A percentile compares a stretch with the other conserved stretches of the same genome.
phyloP scores from a whole-genome alignment of 2,888 invertebrate genomes.

The Automeris io region DNA sequence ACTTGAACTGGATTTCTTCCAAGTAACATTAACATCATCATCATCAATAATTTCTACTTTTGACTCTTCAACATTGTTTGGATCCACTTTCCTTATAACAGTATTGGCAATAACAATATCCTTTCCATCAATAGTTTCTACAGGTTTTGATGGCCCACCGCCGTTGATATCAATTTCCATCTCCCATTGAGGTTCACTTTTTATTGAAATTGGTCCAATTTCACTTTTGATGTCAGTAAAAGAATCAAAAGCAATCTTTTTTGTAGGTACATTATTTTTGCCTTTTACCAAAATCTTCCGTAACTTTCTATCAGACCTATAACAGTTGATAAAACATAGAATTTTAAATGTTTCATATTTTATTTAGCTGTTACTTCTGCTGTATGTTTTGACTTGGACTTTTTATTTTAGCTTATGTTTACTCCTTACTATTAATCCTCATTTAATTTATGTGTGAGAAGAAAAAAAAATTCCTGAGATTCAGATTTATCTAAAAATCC shows the following conservation, averaged over 20 bases:
- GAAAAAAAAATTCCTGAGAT: too few species aligned
- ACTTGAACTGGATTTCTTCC: constrained; percentile 32
- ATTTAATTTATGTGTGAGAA: too few species aligned
- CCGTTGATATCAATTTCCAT: constrained; percentile 55
- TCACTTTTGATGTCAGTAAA: constrained; percentile 70
- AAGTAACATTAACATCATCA: constrained; percentile 45
- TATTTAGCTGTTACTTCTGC: too few species aligned
- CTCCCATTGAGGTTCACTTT: constrained; percentile 66
- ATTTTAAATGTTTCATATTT: too few species aligned
- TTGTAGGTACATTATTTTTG: constrained; percentile 44
- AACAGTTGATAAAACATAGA: too few species aligned
- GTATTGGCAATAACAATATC: constrained; percentile 68
- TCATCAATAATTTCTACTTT: constrained; percentile 23
- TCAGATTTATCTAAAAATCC: too few species aligned
- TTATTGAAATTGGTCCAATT: constrained; percentile 55
- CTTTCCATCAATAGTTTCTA: constrained; percentile 49
- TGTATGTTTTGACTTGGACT: too few species aligned
- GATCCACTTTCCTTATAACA: constrained; percentile 65
- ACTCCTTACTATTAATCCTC: too few species aligned
- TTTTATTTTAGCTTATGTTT: too few species aligned
- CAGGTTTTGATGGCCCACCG: constrained; percentile 25
- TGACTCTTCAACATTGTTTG: constrained; percentile 25
- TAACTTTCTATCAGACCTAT: constrained; percentile 60
- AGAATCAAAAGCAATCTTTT: constrained; percentile 68
- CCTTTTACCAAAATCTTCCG: constrained; percentile 42